Evolutionary conservation across 2,888 invertebrate genomes (phyloP).

Genomic region (Aphodius granarius): DNA sequence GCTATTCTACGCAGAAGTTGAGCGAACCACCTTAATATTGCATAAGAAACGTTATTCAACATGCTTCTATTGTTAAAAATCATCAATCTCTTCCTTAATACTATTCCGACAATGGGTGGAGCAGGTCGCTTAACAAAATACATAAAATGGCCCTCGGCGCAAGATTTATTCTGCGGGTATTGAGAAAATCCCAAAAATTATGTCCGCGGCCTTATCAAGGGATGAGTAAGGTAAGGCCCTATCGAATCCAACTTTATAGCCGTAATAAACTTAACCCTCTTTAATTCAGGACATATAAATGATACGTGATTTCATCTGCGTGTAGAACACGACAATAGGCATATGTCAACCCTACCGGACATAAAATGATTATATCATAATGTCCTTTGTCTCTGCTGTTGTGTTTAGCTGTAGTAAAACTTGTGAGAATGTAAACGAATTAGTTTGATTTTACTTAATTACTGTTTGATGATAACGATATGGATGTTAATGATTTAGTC

Average conservation of each 20-base stretch:
- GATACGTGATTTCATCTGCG: conserved; percentile 25
- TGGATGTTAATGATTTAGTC: too few relatives aligned
- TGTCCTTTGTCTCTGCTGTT: too few relatives aligned
- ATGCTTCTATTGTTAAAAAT: too few relatives aligned
- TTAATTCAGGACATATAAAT: conserved; percentile 26
- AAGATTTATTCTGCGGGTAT: neutral
- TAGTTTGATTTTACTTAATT: too few relatives aligned
- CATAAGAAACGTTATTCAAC: too few relatives aligned
- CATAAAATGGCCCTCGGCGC: neutral
- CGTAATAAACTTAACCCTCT: conserved; percentile 24
- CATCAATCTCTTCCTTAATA: too few relatives aligned
- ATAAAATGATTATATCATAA: neutral
- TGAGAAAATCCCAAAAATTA: neutral
- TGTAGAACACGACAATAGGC: conserved; percentile 4
- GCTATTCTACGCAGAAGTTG: too few relatives aligned
- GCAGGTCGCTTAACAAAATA: neutral
- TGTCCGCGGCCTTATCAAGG: conserved; percentile 14
- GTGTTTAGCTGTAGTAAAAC: too few relatives aligned
- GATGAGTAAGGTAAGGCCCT: conserved; percentile 14
- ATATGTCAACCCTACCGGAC: neutral
- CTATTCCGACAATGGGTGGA: too few relatives aligned
- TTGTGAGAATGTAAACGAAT: too few relatives aligned
- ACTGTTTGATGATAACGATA: too few relatives aligned
- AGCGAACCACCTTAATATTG: too few relatives aligned
- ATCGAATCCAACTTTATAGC: conserved; percentile 23